A percentile compares a stretch with the other conserved stretches of the same genome.
Evolutionary conservation across 2,113 vertebrate species (phyloP).

Genomic region (Anhinga rufa): DNA sequence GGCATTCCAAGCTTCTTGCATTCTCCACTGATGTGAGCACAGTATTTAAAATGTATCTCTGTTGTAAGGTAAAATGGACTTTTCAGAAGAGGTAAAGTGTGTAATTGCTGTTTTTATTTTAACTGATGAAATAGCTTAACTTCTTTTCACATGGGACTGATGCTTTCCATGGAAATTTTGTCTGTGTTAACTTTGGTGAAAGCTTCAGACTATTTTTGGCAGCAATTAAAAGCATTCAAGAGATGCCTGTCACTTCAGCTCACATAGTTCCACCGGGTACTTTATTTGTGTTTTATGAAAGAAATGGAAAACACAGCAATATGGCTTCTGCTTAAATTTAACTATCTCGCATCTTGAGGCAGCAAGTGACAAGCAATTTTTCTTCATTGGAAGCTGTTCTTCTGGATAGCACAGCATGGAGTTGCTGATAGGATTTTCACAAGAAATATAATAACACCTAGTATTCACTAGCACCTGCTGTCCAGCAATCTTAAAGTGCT

Average conservation of each 20-base stretch:
- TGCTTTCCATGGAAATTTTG: conserved; percentile 31
- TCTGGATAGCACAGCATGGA: neutral
- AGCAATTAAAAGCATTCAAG: conserved; percentile 60
- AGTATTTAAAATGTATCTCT: neutral
- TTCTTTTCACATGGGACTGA: neutral
- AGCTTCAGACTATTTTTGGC: conserved; percentile 47
- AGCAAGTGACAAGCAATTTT: conserved; percentile 55
- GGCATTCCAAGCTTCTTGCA: neutral
- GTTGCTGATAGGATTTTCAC: neutral
- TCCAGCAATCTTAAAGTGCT: neutral
- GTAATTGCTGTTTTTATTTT: conserved; percentile 25
- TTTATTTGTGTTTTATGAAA: conserved; percentile 50
- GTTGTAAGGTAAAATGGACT: neutral
- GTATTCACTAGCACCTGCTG: neutral
- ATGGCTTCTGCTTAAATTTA: conserved; percentile 45
- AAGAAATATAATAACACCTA: neutral
- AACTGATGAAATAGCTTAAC: neutral
- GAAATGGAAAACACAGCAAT: conserved; percentile 34
- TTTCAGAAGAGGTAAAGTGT: neutral
- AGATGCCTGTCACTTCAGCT: conserved; percentile 48
- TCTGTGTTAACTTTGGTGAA: conserved; percentile 29
- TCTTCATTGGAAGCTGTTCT: conserved; percentile 43
- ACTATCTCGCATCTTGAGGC: neutral
- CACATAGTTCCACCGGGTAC: conserved; percentile 22
- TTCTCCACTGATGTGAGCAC: neutral